phyloP scores from a whole-genome alignment of 2,797 vertebrate genomes.

The Heliangelus exortis region DNA sequence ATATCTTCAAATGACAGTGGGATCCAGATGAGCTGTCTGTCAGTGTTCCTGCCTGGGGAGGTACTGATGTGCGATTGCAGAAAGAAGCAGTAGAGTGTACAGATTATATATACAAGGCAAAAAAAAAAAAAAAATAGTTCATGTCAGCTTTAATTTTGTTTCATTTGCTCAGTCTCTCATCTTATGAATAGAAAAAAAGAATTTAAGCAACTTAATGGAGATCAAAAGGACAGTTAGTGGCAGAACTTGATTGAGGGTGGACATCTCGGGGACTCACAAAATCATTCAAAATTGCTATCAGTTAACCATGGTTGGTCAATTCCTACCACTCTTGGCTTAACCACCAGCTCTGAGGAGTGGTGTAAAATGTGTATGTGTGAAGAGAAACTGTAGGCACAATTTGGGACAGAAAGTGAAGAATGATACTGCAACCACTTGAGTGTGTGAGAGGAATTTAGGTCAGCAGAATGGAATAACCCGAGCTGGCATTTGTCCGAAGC shows the following conservation, averaged over 20 bases:
- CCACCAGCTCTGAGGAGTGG: accelerated
- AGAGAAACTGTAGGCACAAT: neutral
- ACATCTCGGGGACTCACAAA: neutral
- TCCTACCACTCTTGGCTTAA: neutral
- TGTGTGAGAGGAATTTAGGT: slow-evolving; percentile 55
- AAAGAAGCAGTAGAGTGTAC: neutral
- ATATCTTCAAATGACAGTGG: neutral
- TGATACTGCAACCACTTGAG: slow-evolving; percentile 9
- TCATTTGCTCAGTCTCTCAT: neutral
- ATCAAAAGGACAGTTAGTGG: neutral
- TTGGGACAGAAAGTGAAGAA: slow-evolving; percentile 9
- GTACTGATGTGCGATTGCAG: neutral
- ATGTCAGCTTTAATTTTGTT: neutral
- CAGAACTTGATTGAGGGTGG: neutral
- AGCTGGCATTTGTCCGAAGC: slow-evolving; percentile 33
- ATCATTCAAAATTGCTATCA: neutral
- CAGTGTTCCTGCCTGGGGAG: neutral
- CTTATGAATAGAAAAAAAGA: neutral
- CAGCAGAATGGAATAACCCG: slow-evolving; percentile 54
- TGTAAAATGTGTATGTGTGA: neutral
- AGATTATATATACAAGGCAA: neutral
- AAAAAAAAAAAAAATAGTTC: accelerated
- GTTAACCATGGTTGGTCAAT: neutral
- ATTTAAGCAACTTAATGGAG: neutral
- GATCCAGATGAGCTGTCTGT: neutral